These are phyloP conservation scores for Macroramphosus scolopax DNA, from an alignment of 2,797 vertebrate species.

Conservation along the genomic window DNA sequence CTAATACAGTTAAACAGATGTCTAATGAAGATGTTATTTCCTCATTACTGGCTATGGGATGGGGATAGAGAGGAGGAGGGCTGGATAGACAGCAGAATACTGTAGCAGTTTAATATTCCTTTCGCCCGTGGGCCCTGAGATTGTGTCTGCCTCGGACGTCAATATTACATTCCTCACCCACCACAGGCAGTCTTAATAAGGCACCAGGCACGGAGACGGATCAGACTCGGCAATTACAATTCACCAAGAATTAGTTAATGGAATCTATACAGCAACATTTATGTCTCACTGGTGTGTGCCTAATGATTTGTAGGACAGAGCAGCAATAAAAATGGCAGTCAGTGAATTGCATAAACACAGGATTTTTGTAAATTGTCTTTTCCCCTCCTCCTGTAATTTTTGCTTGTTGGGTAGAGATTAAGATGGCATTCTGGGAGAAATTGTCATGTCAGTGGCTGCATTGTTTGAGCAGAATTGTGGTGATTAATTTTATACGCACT, in stretches of 20 bases:
- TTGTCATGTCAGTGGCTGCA: slow-evolving; percentile 79
- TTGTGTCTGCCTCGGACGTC: slow-evolving; percentile 83
- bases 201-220: slow-evolving; percentile 75
- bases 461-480: slow-evolving; percentile 80
- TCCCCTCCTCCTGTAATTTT: slow-evolving; percentile 68
- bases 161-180: slow-evolving; percentile 82
- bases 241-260: slow-evolving; percentile 81
- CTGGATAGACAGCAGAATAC: slow-evolving; percentile 75
- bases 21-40: slow-evolving; percentile 86
- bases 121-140: slow-evolving; percentile 80
- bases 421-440: slow-evolving; percentile 79
- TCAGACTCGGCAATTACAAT: slow-evolving; percentile 82
- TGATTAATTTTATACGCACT: slow-evolving; percentile 79
- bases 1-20: slow-evolving; percentile 84
- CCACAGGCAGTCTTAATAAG: slow-evolving; percentile 83
- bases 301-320: slow-evolving; percentile 81
- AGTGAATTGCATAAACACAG: slow-evolving; percentile 76
- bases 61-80: slow-evolving; percentile 65
- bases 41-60: slow-evolving; percentile 81
- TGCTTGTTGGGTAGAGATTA: slow-evolving; percentile 79
- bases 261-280: slow-evolving; percentile 80
- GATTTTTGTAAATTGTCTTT: slow-evolving; percentile 75
- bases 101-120: slow-evolving; percentile 81
- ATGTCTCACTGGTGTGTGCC: slow-evolving; percentile 75
- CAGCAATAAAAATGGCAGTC: slow-evolving; percentile 76